These are phyloP conservation scores for Silurus meridionalis DNA, from an alignment of 2,113 vertebrate species.

Conservation along the genomic window DNA sequence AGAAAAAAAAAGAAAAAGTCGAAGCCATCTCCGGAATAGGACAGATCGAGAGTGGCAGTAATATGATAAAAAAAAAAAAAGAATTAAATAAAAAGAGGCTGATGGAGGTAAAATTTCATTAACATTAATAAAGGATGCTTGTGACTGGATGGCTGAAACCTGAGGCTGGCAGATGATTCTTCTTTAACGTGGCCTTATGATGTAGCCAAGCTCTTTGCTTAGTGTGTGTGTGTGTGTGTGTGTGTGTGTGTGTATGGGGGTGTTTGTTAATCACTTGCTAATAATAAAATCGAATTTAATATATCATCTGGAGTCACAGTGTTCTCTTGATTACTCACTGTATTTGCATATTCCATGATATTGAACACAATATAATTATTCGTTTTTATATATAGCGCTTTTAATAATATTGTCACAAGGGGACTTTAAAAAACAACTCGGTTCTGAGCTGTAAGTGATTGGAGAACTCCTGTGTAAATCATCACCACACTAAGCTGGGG, in stretches of 20 bases:
- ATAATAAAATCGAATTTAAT: neutral
- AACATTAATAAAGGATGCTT: conserved; percentile 52
- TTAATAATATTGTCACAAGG: too few species aligned
- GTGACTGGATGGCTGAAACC: conserved; percentile 44
- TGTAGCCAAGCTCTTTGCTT: neutral
- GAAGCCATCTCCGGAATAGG: conserved; percentile 49
- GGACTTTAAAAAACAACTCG: too few species aligned
- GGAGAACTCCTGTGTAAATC: too few species aligned
- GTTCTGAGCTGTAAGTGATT: too few species aligned
- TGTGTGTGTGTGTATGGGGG: neutral
- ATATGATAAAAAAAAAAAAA: conserved; percentile 55
- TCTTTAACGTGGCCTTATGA: conserved; percentile 41
- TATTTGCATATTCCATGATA: neutral
- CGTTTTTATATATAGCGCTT: too few species aligned
- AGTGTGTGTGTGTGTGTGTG: neutral
- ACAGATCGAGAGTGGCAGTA: conserved; percentile 49
- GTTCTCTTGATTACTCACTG: conserved; percentile 10
- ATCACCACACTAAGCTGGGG: too few species aligned
- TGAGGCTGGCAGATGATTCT: conserved; percentile 36
- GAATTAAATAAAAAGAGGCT: conserved; percentile 44
- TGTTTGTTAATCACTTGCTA: conserved; percentile 30
- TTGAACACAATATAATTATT: neutral
- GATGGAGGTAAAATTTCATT: conserved; percentile 55
- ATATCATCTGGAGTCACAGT: neutral
- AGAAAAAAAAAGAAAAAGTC: conserved; percentile 17